Base-by-base conservation (phyloP, 2,797 vertebrate genomes). In the Neosilurus hyrtlii region DNA sequence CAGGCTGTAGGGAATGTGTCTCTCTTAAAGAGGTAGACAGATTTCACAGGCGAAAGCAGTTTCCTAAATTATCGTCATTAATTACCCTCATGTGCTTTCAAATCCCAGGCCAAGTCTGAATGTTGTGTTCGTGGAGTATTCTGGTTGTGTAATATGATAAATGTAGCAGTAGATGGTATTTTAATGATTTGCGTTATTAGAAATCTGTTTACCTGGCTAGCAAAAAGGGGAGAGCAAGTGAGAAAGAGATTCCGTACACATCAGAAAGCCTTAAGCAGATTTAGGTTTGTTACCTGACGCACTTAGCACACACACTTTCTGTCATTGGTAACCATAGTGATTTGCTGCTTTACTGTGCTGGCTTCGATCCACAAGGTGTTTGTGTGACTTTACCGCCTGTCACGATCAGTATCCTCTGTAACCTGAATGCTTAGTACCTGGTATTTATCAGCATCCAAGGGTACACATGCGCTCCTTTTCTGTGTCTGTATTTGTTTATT, bases 291-390 rank as follows among this genome's bases (percentile, higher is more conserved):
- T 79, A 84, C 78, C 82, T 74, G 80, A 57, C 65, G 49, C 74
- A 75, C 43, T 84, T 84, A 86, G 62, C 62, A 54, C 85, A 84
- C 80, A 86, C 72, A 63, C 87, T 86, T 84, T 37, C 82, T 88
- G 86, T 88, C 89, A 89, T 75, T 81, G 84, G 93, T 95, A 84
- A 91, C 91, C 90, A 90, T 92, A 81, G 93, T 62, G 88, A 93
- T 83, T 82, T 82, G 63, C 86, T 90, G 89, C 88, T 86, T 83
- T 86, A 63, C 79, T 75, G 61, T 76, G 77, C 59, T 54, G 65
- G 57, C 91, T 93, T 94, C 85, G 91, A 91, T 87, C 83, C 15
- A 87, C 82, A 87, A 87, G 63, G 49, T 63, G 52, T 84, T 51
- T 84, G 70, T 86, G 72, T 80, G 62, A 71, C 30, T 79, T 83